Base-by-base conservation (phyloP, 2,888 invertebrate genomes). In the Stenolophus ochropezus region DNA sequence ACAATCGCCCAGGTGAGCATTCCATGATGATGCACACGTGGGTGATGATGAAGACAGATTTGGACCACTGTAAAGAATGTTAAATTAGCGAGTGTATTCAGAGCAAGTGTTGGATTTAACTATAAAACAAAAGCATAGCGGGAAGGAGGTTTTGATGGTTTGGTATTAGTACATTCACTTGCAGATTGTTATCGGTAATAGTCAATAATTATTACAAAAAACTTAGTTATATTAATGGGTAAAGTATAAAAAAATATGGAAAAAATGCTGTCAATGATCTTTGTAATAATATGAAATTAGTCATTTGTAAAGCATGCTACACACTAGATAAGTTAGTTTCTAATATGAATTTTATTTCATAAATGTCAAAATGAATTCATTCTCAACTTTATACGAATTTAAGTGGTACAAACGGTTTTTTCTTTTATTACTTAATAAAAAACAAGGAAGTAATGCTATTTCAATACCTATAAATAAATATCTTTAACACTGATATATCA, bases 91-190 rank as follows among this genome's bases (percentile, higher is more conserved):
- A 79, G 53, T 79, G 79, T 79, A 79, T 79, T 79, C 79, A 71
- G 79, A 79, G 79, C 79, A 79, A 79, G 79, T 79, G 79, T 79
- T 79, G 69, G 53, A 79, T 71, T 79, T 71, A 71, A 71, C 69
- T 79, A 79, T 79, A 79, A 79, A 79, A 69, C 27, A 79, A 79
- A 79, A 27, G 51, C 49, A 16, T 51, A 49, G 49, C 18, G 14
- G 71, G 69, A 69, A 79, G 53, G 18, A 69, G 69, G 79, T 42
- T 79, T 79, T 79, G 79, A 71, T 77, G 27, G 58, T 76, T 76
- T 56, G 14, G 33, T 4, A 14, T 21, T 61, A 25, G 61, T 23
- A 23, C 23, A 25, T 61, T 61, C 61, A 61, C 61, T 25, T 61
- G n/a, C n/a, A n/a, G 33, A 42, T 42, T 0, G 11, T 42, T 42